These are phyloP conservation scores for Parapristionchus giblindavisi DNA, from an alignment of 2,888 invertebrate genomes.

Conservation along the genomic window DNA sequence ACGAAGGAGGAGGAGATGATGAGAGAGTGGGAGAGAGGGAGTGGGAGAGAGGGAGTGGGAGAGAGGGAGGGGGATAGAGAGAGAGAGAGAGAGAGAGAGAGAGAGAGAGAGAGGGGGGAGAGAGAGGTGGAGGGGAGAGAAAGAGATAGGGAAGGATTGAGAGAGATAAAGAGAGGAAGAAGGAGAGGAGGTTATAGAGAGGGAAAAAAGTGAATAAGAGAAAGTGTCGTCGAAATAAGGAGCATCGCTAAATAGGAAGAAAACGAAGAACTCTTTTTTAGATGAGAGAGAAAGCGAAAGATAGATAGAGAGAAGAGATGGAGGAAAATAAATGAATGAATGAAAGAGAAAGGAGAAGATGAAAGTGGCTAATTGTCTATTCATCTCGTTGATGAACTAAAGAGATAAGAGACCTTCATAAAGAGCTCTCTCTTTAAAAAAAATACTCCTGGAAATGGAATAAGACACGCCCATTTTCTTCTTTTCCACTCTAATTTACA, in stretches of 20 bases:
- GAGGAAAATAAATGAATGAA: no score
- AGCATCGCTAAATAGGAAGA: slow-evolving; percentile 11
- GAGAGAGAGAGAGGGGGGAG: background rate
- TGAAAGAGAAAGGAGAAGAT: no score
- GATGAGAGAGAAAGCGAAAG: slow-evolving; percentile 12
- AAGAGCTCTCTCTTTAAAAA: no score
- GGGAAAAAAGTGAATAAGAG: slow-evolving; percentile 5
- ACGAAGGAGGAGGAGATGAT: background rate
- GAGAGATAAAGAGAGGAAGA: slow-evolving; percentile 6
- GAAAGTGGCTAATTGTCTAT: no score
- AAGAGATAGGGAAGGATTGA: slow-evolving; percentile 7
- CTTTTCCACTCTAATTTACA: no score
- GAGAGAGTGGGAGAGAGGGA: background rate
- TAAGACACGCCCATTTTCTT: no score
- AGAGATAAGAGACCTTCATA: no score
- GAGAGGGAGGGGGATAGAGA: slow-evolving; percentile 15
- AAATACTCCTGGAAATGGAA: no score
- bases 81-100: background rate
- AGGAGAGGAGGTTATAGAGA: background rate
- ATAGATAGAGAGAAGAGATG: slow-evolving; percentile 10
- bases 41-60: background rate
- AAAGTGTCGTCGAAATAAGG: background rate
- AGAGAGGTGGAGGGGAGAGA: slow-evolving; percentile 1
- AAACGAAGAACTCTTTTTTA: no score
- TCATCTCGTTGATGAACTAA: no score